Conservation (phyloP, 2,113 vertebrate genomes). For the Podiceps cristatus region DNA sequence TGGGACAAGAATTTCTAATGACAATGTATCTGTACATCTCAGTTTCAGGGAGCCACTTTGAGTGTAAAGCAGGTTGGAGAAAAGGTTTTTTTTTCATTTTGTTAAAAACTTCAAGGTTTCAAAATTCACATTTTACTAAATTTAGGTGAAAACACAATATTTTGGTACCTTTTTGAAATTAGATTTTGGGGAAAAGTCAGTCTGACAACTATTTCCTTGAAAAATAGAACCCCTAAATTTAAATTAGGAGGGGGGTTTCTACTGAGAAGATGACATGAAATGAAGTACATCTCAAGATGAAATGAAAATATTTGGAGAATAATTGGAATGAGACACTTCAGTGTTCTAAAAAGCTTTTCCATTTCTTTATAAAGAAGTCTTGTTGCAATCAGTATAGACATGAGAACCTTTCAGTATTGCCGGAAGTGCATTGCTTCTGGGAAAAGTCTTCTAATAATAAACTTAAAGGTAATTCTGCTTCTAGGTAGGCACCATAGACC, state of each 20-base stretch:
- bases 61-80: background rate
- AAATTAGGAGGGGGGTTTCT: background rate
- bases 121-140: background rate
- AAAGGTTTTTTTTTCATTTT: background rate
- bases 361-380: background rate
- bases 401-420: background rate
- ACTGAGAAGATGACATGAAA: background rate
- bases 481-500: background rate
- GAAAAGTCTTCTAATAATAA: background rate
- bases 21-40: background rate
- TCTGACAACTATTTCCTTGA: background rate
- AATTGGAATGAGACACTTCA: background rate
- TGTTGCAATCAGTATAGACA: fast-evolving
- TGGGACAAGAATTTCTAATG: background rate
- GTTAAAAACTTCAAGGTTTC: background rate
- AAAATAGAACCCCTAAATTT: background rate
- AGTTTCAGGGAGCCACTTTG: background rate
- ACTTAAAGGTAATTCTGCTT: background rate
- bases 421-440: background rate
- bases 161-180: background rate
- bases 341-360: background rate
- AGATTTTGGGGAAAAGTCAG: background rate
- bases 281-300: background rate
- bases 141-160: background rate
- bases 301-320: background rate